Percentiles rank a stretch among this genome's conserved stretches.
These are phyloP conservation scores for Copidosoma floridanum DNA, from an alignment of 1,140 invertebrate genomes.

Conservation along the genomic window DNA sequence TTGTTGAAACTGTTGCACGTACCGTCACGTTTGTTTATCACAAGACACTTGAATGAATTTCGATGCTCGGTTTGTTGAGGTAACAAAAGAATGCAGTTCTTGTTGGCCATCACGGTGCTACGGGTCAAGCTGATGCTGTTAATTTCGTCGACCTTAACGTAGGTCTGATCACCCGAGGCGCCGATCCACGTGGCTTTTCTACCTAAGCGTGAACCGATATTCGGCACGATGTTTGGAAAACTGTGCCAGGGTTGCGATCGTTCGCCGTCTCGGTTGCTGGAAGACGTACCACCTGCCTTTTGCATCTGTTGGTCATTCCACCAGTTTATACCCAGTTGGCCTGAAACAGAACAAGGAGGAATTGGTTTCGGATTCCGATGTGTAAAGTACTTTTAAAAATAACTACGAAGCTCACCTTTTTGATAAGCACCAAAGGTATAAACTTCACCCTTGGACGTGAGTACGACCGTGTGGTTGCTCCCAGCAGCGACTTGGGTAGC, in stretches of 20 bases:
- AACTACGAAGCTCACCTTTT: conserved; percentile 52
- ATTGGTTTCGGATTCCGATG: too few relatives aligned
- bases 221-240: conserved; percentile 76
- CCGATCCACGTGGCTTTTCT: conserved; percentile 90
- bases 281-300: conserved; percentile 23
- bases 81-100: conserved; percentile 75
- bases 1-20: conserved; percentile 78
- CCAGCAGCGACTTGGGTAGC: conserved; percentile 84
- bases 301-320: conserved; percentile 37
- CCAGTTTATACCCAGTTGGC: conserved; percentile 77
- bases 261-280: conserved; percentile 43
- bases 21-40: conserved; percentile 82
- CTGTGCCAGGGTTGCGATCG: conserved; percentile 70
- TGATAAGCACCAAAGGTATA: conserved; percentile 92
- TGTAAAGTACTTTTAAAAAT: too few relatives aligned
- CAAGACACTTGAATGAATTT: conserved; percentile 74
- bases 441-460: conserved; percentile 88
- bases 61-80: conserved; percentile 67
- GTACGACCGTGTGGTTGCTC: conserved; percentile 89
- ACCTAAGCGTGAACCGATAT: conserved; percentile 73
- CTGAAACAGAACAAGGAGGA: too few relatives aligned
- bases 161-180: conserved; percentile 93
- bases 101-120: conserved; percentile 86
- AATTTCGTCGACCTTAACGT: conserved; percentile 92
- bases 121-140: conserved; percentile 83